Conservation (phyloP, 2,113 vertebrate species). For the Amazona guildingii region DNA sequence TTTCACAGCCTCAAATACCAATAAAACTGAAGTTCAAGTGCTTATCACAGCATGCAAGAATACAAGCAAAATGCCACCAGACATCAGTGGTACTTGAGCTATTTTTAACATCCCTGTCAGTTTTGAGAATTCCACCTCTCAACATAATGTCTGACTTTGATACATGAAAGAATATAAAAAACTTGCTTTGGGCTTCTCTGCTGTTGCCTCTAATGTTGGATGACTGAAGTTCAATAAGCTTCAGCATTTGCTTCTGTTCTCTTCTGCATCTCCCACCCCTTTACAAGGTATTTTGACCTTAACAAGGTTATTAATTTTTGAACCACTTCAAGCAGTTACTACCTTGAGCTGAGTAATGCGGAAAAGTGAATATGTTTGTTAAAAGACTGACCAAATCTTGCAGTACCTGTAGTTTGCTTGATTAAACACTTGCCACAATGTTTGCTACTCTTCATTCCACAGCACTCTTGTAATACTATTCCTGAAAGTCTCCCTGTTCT, state of each 20-base stretch:
- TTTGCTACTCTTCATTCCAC: neutral
- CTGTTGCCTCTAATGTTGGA: neutral
- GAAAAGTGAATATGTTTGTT: neutral
- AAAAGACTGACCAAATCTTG: neutral
- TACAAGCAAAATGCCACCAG: neutral
- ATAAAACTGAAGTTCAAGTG: neutral
- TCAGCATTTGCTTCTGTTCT: neutral
- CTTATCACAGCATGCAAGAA: neutral
- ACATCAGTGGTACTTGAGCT: neutral
- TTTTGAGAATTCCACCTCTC: neutral
- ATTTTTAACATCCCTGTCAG: neutral
- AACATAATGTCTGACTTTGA: neutral
- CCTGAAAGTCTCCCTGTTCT: neutral
- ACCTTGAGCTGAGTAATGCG: neutral
- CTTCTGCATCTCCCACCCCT: neutral
- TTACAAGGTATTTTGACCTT: neutral
- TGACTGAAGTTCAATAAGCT: neutral
- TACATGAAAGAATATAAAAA: neutral
- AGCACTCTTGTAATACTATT: neutral
- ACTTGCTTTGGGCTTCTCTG: neutral
- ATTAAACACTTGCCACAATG: neutral
- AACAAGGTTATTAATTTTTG: neutral
- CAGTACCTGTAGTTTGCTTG: neutral
- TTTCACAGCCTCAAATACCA: neutral
- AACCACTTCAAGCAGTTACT: neutral